Evolutionary conservation across 2,113 vertebrate species (phyloP).

Genomic region (Mormoops blainvillei): DNA sequence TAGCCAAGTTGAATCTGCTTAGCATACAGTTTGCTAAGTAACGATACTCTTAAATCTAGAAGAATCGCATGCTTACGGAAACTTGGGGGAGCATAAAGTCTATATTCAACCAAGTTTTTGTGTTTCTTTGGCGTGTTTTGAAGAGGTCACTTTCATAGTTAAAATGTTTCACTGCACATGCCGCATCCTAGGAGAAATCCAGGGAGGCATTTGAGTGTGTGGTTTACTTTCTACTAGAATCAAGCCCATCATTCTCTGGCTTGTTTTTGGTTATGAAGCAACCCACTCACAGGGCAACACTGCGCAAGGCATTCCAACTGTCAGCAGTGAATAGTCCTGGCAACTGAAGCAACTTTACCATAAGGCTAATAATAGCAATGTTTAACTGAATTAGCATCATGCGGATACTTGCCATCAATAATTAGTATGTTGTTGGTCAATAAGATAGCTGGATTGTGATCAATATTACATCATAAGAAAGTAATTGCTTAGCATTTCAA

Average conservation of each 20-base stretch:
- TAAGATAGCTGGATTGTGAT: not conserved
- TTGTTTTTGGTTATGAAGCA: not conserved
- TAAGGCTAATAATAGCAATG: not conserved
- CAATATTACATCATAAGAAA: slow-evolving; percentile 46
- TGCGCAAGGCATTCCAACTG: not conserved
- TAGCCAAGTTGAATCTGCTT: not conserved
- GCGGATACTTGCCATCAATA: not conserved
- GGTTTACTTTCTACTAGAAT: not conserved
- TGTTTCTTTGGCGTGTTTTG: not conserved
- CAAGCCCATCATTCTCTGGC: not conserved
- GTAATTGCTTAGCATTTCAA: slow-evolving; percentile 33
- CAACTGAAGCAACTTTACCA: not conserved
- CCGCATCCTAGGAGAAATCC: not conserved
- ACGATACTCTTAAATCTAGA: not conserved
- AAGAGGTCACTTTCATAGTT: not conserved
- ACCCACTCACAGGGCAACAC: not conserved
- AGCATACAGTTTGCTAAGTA: not conserved
- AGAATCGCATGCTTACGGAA: not conserved
- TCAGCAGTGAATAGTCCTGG: not conserved
- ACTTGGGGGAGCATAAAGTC: not conserved
- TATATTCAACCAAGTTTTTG: not conserved
- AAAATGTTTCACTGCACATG: not conserved
- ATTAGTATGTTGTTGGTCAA: slow-evolving; percentile 28
- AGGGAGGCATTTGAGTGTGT: not conserved
- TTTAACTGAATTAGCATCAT: slow-evolving; percentile 16